Conservation (phyloP, 2,797 vertebrate genomes). For the Paratrypauchen microcephalus region DNA sequence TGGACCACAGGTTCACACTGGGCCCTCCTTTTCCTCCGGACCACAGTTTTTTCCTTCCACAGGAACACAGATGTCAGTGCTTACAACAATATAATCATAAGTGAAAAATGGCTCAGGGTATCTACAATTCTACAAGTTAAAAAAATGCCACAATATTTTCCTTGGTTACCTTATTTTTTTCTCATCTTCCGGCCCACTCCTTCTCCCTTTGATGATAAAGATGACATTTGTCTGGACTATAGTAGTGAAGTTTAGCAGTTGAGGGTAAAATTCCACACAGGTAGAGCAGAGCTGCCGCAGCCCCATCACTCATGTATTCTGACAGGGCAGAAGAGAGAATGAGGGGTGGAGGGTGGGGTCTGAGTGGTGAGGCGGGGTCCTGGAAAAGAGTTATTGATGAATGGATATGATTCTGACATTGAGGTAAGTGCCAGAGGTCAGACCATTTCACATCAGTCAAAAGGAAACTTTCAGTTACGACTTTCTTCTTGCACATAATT, state of each 20-base stretch:
- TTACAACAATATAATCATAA: too few species aligned
- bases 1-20: too few species aligned
- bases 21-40: too few species aligned
- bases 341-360: slow-evolving; percentile 6
- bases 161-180: slow-evolving; percentile 14
- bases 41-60: too few species aligned
- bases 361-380: background rate
- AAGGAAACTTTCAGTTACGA: background rate
- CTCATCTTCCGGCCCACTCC: slow-evolving; percentile 36
- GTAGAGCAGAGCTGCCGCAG: slow-evolving; percentile 25
- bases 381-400: slow-evolving; percentile 28
- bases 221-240: slow-evolving; percentile 25
- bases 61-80: too few species aligned
- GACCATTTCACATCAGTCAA: slow-evolving; percentile 6
- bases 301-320: slow-evolving; percentile 41
- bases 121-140: too few species aligned
- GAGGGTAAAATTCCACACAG: slow-evolving; percentile 49
- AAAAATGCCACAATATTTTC: background rate
- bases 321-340: slow-evolving; percentile 13
- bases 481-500: background rate
- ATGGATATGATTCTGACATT: slow-evolving; percentile 40
- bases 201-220: background rate
- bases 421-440: slow-evolving; percentile 39
- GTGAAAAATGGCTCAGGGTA: too few species aligned
- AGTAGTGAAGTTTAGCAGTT: slow-evolving; percentile 47